Conservation (phyloP, 2,888 invertebrate species). For the Diaphora mendica region DNA sequence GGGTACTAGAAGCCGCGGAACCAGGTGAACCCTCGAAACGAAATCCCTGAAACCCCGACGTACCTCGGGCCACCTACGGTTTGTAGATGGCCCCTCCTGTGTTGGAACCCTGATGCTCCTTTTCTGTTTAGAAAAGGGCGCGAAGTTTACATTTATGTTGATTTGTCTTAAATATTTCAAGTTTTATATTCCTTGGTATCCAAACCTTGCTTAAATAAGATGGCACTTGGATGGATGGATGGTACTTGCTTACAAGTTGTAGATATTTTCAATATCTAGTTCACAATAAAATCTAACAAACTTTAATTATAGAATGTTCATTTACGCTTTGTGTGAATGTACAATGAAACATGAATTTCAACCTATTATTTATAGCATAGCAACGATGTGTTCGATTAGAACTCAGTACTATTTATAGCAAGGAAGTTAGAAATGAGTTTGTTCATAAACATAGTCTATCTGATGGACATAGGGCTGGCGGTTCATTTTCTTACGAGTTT, state of each 20-base stretch:
- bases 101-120: no score
- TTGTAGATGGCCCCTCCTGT: no score
- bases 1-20: no score
- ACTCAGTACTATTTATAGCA: conserved; percentile 55
- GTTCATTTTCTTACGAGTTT: conserved; percentile 16
- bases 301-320: not conserved
- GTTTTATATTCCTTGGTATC: not conserved
- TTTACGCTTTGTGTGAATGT: not conserved
- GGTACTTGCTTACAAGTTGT: no score
- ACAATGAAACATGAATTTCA: conserved; percentile 23
- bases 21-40: no score
- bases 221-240: no score
- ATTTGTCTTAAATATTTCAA: not conserved
- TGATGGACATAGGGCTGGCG: conserved; percentile 52
- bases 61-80: no score
- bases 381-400: conserved; percentile 29
- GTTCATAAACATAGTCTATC: conserved; percentile 62
- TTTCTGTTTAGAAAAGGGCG: no score
- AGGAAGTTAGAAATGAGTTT: conserved; percentile 53
- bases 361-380: conserved; percentile 35
- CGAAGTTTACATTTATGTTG: no score
- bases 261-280: not conserved
- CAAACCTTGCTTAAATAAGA: not conserved
- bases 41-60: no score
- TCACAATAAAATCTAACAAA: not conserved